Conservation (phyloP, 2,113 vertebrate species). For the Cottus gobio region DNA sequence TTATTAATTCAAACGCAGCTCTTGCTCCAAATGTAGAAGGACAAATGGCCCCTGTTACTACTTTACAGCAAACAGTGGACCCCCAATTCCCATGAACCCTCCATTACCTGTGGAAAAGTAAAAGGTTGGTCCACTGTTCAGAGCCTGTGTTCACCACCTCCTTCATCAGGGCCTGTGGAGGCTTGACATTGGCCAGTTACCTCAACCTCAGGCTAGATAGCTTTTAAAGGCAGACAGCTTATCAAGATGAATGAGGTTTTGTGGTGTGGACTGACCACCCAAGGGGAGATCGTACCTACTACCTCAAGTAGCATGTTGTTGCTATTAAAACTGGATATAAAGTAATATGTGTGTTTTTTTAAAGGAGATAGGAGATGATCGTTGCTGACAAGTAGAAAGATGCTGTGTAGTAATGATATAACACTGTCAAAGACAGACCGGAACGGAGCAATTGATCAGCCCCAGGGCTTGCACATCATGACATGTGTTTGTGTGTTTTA, state of each 20-base stretch:
- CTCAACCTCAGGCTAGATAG: slow-evolving; percentile 1
- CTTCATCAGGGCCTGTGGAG: slow-evolving; percentile 4
- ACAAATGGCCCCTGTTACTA: not conserved
- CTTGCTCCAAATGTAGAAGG: not conserved
- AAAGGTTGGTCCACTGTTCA: not conserved
- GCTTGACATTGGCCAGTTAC: not conserved
- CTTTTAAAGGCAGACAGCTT: not conserved
- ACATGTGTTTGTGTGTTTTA: slow-evolving; percentile 26
- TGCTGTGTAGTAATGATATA: not conserved
- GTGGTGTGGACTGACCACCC: not conserved
- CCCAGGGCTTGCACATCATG: not conserved
- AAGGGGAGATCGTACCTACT: not conserved
- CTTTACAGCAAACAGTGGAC: not conserved
- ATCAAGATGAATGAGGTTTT: not conserved
- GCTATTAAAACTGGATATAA: not conserved
- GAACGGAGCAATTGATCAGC: slow-evolving; percentile 1
- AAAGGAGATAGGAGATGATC: not conserved
- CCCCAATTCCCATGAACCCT: slow-evolving; percentile 8
- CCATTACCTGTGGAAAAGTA: not conserved
- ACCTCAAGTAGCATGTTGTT: not conserved
- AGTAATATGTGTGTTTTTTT: not conserved
- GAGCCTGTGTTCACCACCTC: slow-evolving; percentile 3
- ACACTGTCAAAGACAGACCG: not conserved
- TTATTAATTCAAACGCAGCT: not conserved
- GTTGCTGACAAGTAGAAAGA: not conserved